Evolutionary conservation across 2,888 invertebrate species (phyloP).

Genomic region (Dilophus febrilis): DNA sequence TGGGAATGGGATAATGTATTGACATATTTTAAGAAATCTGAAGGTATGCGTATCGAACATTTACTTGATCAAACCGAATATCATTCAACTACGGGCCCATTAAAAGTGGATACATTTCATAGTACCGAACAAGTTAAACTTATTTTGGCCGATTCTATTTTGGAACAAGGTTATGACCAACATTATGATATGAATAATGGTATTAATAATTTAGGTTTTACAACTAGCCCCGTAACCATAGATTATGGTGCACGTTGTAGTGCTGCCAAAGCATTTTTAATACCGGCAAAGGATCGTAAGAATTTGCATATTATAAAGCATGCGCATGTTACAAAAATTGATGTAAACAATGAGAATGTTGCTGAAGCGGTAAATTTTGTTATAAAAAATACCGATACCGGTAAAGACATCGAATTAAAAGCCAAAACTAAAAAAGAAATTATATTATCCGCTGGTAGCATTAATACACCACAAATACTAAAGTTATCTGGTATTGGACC

Average conservation of each 20-base stretch:
- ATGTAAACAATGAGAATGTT: constrained; percentile 15
- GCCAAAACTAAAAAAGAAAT: constrained; percentile 31
- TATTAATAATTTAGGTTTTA: constrained; percentile 47
- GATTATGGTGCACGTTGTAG: constrained; percentile 51
- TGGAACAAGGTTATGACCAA: constrained; percentile 43
- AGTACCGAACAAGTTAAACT: constrained; percentile 30
- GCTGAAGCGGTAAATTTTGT: constrained; percentile 29
- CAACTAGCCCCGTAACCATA: constrained; percentile 46
- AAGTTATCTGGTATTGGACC: constrained; percentile 67
- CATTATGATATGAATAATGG: constrained; percentile 47
- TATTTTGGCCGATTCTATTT: constrained; percentile 42
- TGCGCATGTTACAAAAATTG: constrained; percentile 32
- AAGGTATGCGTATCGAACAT: constrained; percentile 38
- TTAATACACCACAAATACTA: constrained; percentile 52
- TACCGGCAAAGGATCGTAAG: constrained; percentile 30
- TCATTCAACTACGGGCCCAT: constrained; percentile 40
- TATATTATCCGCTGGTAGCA: constrained; percentile 33
- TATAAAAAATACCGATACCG: constrained; percentile 17
- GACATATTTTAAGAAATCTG: constrained; percentile 51
- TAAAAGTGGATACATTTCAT: constrained; percentile 38
- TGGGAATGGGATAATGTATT: constrained; percentile 52
- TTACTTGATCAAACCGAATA: constrained; percentile 34
- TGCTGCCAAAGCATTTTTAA: constrained; percentile 50
- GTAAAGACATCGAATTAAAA: constrained; percentile 14
- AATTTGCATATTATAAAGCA: constrained; percentile 32